Percentiles rank a stretch among this genome's conserved stretches.
Conservation (phyloP, 1,140 invertebrate species). For the Procambarus clarkii region DNA sequence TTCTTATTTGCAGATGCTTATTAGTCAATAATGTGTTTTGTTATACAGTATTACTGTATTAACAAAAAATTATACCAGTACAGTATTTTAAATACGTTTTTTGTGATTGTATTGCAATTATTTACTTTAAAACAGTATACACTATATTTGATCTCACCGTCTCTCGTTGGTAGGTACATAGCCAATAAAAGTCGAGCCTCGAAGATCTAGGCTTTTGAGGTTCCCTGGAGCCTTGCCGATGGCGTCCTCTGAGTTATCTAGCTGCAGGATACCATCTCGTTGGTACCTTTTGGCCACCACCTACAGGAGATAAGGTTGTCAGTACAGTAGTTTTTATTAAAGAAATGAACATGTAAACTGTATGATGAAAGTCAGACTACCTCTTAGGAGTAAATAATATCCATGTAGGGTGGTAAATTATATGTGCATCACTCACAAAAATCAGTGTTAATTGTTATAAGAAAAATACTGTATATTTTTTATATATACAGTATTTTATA, state of each 20-base stretch:
- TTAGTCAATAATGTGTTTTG: no score
- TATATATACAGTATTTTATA: neutral
- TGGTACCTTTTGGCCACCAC: conserved; percentile 87
- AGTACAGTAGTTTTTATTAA: no score
- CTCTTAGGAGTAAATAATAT: neutral
- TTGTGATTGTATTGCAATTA: no score
- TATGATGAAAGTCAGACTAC: no score
- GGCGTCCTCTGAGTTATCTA: conserved; percentile 88
- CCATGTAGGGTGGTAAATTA: neutral
- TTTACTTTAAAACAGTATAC: no score
- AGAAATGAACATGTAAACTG: no score
- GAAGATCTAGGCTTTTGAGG: conserved; percentile 88
- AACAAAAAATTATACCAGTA: no score
- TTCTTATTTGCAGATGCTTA: no score
- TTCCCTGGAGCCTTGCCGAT: conserved; percentile 87
- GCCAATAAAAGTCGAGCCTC: conserved; percentile 89
- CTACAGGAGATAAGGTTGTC: conserved; percentile 17
- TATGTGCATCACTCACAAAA: no score
- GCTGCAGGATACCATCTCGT: conserved; percentile 87
- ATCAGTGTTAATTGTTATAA: no score
- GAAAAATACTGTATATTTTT: neutral
- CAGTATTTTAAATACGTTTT: no score
- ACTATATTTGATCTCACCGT: conserved; percentile 77
- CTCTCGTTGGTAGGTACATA: conserved; percentile 85
- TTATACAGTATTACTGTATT: no score